Conservation (phyloP, 53 echinoderm and acorn worm species). For the Paracentrotus lividus region DNA sequence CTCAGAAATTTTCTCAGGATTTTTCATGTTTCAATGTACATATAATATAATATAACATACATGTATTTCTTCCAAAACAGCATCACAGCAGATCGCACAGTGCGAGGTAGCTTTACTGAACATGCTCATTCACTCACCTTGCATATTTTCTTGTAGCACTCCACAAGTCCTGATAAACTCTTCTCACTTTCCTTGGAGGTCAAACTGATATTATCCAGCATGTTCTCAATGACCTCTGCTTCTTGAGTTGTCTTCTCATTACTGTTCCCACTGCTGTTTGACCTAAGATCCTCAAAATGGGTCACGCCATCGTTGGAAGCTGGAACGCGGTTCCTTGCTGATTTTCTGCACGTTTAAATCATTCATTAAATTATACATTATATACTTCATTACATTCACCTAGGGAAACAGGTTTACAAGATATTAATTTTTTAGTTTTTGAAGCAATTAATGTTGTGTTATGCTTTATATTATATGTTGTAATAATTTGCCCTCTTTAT, state of each 20-base stretch:
- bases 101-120: too few species aligned
- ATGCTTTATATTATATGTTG: too few species aligned
- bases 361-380: not conserved
- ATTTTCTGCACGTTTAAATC: conserved; percentile 72
- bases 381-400: too few species aligned
- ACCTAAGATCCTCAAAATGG: conserved; percentile 85
- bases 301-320: conserved; percentile 90
- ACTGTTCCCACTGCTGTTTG: conserved; percentile 73
- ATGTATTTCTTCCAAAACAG: too few species aligned
- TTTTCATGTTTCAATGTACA: too few species aligned
- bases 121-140: conserved; percentile 78
- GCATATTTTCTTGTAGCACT: conserved; percentile 88
- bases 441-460: too few species aligned
- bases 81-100: too few species aligned
- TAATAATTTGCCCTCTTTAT: too few species aligned
- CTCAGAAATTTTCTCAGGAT: too few species aligned
- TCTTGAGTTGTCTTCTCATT: conserved; percentile 66
- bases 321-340: conserved; percentile 84
- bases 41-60: too few species aligned
- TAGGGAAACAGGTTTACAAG: too few species aligned
- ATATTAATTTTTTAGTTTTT: too few species aligned
- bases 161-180: conserved; percentile 84
- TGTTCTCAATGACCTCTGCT: conserved; percentile 69
- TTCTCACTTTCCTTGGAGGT: conserved; percentile 66
- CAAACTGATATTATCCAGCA: conserved; percentile 54